Percentiles rank a stretch among this genome's conserved stretches.
Evolutionary conservation across 2,113 vertebrate genomes (phyloP).

Genomic region (Rhinolophus ferrumequinum): DNA sequence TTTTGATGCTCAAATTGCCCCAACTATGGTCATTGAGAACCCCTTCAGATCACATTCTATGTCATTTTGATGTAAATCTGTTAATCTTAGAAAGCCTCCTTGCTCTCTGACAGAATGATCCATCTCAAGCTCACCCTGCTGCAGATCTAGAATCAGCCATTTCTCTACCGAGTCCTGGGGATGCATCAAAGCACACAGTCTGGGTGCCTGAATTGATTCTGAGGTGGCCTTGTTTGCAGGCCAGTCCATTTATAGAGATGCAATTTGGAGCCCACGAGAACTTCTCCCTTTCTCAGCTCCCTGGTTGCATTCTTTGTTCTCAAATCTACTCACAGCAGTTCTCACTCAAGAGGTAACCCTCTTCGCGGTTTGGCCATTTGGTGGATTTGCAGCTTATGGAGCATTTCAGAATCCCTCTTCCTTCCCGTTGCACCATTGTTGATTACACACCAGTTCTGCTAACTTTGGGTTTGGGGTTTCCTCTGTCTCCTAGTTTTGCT

Average conservation of each 20-base stretch:
- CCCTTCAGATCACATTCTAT: background rate
- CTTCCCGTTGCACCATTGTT: conserved; percentile 45
- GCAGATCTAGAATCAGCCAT: background rate
- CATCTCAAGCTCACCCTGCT: background rate
- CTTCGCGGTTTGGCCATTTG: background rate
- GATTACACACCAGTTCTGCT: background rate
- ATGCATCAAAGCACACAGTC: background rate
- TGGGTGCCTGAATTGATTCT: background rate
- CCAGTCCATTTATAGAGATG: background rate
- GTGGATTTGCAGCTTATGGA: background rate
- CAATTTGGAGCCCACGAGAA: background rate
- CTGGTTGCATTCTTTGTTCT: background rate
- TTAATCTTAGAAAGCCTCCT: background rate
- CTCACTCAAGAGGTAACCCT: background rate
- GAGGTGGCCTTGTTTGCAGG: background rate
- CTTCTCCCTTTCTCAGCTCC: background rate
- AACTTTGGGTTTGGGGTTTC: background rate
- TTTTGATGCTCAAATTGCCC: background rate
- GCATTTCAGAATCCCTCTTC: conserved; percentile 51
- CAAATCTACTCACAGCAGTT: background rate
- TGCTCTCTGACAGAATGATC: background rate
- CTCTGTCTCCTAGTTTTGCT: background rate
- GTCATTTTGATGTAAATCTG: background rate
- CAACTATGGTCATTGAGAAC: background rate
- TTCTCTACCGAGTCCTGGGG: background rate